phyloP scores from a whole-genome alignment of 2,797 vertebrate species.

The Gadopsis bispinosus region DNA sequence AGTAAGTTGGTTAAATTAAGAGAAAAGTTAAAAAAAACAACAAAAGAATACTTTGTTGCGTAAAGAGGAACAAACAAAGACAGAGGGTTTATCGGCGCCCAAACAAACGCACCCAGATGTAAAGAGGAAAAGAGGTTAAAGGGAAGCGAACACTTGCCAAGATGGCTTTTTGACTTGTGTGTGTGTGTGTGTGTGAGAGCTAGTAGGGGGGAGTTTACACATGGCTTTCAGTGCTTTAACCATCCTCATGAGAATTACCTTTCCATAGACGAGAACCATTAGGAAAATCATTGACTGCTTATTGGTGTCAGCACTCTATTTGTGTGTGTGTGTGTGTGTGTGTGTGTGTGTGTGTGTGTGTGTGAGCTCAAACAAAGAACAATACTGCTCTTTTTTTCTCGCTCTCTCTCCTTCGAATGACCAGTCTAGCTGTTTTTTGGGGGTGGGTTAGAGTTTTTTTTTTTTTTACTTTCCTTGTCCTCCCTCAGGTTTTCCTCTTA shows the following conservation, averaged over 20 bases:
- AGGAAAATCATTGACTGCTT: constrained; percentile 78
- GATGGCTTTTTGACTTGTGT: constrained; percentile 35
- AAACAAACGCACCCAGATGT: constrained; percentile 44
- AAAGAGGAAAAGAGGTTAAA: constrained; percentile 51
- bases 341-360: constrained; percentile 11
- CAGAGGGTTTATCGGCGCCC: constrained; percentile 36
- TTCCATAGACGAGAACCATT: constrained; percentile 73
- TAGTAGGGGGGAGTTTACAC: constrained; percentile 48
- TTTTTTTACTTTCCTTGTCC: constrained; percentile 57
- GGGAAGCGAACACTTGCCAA: constrained; percentile 43
- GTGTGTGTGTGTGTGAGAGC: constrained; percentile 7
- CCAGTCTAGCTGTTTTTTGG: constrained; percentile 23
- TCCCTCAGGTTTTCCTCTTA: constrained; percentile 41
- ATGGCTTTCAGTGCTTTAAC: constrained; percentile 69
- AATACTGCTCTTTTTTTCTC: constrained; percentile 61
- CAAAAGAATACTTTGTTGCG: constrained; percentile 1
- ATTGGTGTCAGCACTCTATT: constrained; percentile 75
- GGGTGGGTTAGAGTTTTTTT: constrained; percentile 16
- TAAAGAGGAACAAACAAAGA: constrained; percentile 15
- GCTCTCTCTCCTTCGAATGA: constrained; percentile 26
- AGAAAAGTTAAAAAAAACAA: constrained; percentile 1
- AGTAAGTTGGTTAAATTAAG: constrained; percentile 17
- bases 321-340: constrained; percentile 38
- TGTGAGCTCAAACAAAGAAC: constrained; percentile 72
- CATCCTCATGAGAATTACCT: constrained; percentile 71